Evolutionary conservation across 2,888 invertebrate species (phyloP).

Genomic region (Ormyrus labotus): DNA sequence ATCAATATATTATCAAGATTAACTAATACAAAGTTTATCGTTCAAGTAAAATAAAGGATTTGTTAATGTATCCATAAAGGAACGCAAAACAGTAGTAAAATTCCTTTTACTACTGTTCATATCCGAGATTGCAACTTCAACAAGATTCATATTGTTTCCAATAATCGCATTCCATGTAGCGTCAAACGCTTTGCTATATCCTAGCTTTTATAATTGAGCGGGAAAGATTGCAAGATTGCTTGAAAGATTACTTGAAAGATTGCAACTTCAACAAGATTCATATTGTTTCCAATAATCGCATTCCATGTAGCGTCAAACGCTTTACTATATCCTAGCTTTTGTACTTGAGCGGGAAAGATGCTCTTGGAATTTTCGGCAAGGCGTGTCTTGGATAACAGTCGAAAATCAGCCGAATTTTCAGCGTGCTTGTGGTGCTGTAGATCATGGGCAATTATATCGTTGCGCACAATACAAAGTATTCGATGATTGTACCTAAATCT

Average conservation of each 20-base stretch:
- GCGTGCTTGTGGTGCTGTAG: constrained; percentile 18
- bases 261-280: not conserved
- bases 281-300: constrained; percentile 46
- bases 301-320: constrained; percentile 25
- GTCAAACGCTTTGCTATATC: constrained; percentile 5
- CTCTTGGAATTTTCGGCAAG: constrained; percentile 35
- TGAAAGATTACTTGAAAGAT: no score
- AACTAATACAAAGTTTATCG: no score
- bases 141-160: constrained; percentile 25
- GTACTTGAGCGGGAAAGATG: constrained; percentile 1
- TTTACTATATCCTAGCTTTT: constrained; percentile 31
- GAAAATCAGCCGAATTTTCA: constrained; percentile 29
- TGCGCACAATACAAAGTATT: no score
- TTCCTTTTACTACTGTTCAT: no score
- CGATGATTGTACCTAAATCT: no score
- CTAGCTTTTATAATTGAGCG: constrained; percentile 30
- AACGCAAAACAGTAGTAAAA: no score
- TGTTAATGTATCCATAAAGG: no score
- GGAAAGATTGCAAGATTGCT: no score
- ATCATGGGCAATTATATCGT: constrained; percentile 28
- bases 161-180: constrained; percentile 48
- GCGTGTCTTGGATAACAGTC: not conserved
- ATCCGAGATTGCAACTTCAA: no score
- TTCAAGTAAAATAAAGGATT: no score
- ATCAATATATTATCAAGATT: no score